Evolutionary conservation across 2,888 invertebrate genomes (phyloP).

Genomic region (Mycalesis mineus): DNA sequence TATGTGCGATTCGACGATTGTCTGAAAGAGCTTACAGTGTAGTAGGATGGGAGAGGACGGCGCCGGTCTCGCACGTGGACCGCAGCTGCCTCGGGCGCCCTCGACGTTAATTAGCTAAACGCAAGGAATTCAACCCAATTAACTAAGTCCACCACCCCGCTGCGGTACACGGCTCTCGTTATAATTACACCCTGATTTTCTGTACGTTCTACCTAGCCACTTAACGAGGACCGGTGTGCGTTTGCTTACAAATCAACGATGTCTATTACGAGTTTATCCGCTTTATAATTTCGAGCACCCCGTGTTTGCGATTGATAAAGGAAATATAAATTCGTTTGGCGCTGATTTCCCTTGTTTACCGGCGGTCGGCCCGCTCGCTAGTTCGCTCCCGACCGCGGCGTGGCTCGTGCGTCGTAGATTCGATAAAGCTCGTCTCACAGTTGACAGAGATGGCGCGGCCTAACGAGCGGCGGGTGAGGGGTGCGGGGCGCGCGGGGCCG

Average conservation of each 20-base stretch:
- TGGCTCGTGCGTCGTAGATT: constrained; percentile 77
- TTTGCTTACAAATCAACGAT: not conserved
- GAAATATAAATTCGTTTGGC: constrained; percentile 65
- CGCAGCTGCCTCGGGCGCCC: constrained; percentile 55
- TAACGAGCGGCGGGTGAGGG: constrained; percentile 50
- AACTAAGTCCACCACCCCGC: constrained; percentile 40
- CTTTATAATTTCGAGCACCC: constrained; percentile 27
- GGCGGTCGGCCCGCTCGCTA: constrained; percentile 69
- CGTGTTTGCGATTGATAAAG: constrained; percentile 53
- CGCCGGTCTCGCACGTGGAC: constrained; percentile 50
- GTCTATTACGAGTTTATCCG: not conserved
- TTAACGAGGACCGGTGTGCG: constrained; percentile 4
- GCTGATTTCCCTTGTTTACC: constrained; percentile 75
- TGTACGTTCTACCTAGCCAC: constrained; percentile 19
- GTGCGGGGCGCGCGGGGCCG: constrained; percentile 34
- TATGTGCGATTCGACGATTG: not conserved
- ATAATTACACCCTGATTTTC: constrained; percentile 30
- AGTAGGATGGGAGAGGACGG: constrained; percentile 12
- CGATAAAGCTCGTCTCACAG: constrained; percentile 76
- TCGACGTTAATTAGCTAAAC: constrained; percentile 64
- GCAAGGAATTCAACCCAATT: constrained; percentile 62
- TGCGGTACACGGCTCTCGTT: constrained; percentile 27
- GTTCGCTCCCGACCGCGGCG: constrained; percentile 72
- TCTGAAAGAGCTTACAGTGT: not conserved
- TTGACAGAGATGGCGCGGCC: constrained; percentile 75